Percentiles rank a stretch among this genome's conserved stretches.
phyloP scores from a whole-genome alignment of 2,113 vertebrate species.

The zebrafish (Danio rerio) region GRCz12tu NC_133190.1:34986001-34986500 shows the following conservation, averaged over 20 bases:
- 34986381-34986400: too few species aligned
- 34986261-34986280: slow-evolving; percentile 36
- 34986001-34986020: background rate
- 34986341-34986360: background rate
- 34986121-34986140: background rate
- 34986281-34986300: background rate
- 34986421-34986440: too few species aligned
- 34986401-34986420: too few species aligned
- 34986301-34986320: background rate
- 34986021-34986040: slow-evolving; percentile 57
- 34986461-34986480: too few species aligned
- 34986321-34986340: too few species aligned
- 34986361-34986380: background rate
- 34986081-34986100: slow-evolving; percentile 49
- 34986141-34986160: background rate
- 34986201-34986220: background rate
- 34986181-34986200: slow-evolving; percentile 55
- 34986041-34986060: slow-evolving; percentile 62
- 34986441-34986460: too few species aligned
- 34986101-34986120: background rate
- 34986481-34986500: too few species aligned
- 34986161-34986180: too few species aligned
- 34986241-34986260: slow-evolving; percentile 58
- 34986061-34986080: slow-evolving; percentile 67
- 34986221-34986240: slow-evolving; percentile 67